Base-by-base conservation (phyloP, 2,113 vertebrate species). In the Lycocorax pyrrhopterus region DNA sequence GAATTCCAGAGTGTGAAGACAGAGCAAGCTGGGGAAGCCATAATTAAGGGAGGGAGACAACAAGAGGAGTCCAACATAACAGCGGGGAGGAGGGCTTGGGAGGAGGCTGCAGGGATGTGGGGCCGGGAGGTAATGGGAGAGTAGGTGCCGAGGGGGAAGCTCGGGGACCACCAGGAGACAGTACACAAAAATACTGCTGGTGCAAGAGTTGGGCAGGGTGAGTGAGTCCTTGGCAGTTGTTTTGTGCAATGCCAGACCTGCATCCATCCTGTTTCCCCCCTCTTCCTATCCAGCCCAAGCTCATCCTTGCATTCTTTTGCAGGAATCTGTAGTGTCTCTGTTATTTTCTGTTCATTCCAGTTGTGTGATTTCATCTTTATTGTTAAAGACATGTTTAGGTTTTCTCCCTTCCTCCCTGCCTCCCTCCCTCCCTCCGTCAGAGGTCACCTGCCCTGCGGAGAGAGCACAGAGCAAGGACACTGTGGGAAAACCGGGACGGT, bases 401-500 rank as follows among this genome's bases (percentile, higher is more conserved):
- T 87, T 85, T 46, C 7, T 87, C 3, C n/a, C 8, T 78, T 46
- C 41, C 13, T 78, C 64, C 26, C n/a, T n/a, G n/a, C n/a, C 78
- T 35, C 8, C 16, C 8, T 78, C 55, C 37, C 15, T 78, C 64
- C 22, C 74, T 35, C 8, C 12, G 11, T 35, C 30, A 19, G 47
- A 39, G 15, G n/a, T 60, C 49, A 62, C 26, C 27, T 62, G 46
- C 52, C 43, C 32, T 86, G 21, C 79, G 2, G 21, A 4, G 29
- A 13, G 29, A 22, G 14, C 26, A 2, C 19, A 1, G 72, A 25
- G 68, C 47, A 30, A 52, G 35, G 62, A 30, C n/a, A 17, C 3
- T 2, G 35, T 1, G 0, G 15, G 30, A 9, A 9, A 13, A 20
- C 10, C 0, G 39, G 52, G n/a, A 35, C 0, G 0, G 33, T 25